Evolutionary conservation across 2,113 vertebrate genomes (phyloP).

Genomic region (Mionectes macconnelli): DNA sequence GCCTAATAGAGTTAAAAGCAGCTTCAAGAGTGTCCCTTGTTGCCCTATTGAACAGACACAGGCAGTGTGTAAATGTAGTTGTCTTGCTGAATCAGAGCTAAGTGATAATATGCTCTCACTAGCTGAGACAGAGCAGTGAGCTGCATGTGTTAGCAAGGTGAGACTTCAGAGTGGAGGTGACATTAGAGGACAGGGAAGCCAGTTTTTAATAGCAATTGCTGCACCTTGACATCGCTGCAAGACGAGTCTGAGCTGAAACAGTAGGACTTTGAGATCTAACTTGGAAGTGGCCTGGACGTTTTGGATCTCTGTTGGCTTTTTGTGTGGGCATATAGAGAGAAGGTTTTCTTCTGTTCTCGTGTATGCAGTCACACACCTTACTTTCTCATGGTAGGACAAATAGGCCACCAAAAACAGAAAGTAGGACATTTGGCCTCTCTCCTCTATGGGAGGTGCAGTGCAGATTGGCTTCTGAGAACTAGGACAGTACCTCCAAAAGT

Average conservation of each 20-base stretch:
- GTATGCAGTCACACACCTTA: neutral
- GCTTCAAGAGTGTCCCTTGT: neutral
- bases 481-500: slow-evolving; percentile 46
- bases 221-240: neutral
- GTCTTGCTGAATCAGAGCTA: slow-evolving; percentile 55
- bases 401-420: slow-evolving; percentile 41
- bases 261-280: neutral
- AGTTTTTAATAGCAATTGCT: neutral
- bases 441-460: slow-evolving; percentile 16
- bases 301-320: neutral
- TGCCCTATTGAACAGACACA: neutral
- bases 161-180: slow-evolving; percentile 25
- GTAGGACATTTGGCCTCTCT: slow-evolving; percentile 48
- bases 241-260: neutral
- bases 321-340: neutral
- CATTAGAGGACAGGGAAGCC: neutral
- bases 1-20: slow-evolving; percentile 12
- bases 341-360: neutral
- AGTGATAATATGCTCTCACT: slow-evolving; percentile 14
- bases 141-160: slow-evolving; percentile 38
- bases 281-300: neutral
- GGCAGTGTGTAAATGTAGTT: slow-evolving; percentile 22
- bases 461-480: slow-evolving; percentile 46
- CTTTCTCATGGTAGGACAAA: slow-evolving; percentile 29
- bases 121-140: slow-evolving; percentile 17